Evolutionary conservation across 1,140 invertebrate genomes (phyloP), one percentile per base, ranked within the genome.

Genomic region (Goniozus legneri): DNA sequence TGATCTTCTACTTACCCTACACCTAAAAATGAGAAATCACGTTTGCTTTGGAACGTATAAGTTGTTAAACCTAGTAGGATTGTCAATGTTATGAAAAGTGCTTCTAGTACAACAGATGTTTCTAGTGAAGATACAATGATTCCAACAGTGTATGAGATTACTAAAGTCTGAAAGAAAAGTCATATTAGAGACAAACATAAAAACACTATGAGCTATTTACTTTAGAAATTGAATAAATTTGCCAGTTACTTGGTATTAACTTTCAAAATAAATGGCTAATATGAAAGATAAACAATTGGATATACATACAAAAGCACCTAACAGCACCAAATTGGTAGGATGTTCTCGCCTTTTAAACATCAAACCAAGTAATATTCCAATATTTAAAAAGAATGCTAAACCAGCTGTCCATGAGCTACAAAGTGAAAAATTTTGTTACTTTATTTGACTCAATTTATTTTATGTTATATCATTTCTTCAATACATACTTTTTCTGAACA

Each of bases 41-140:
- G 78, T 69, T 90, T 91, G 16, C 84, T 86, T 76, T 92, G 89
- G 44, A 92, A 82, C 1, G 89, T 91, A 67, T 84, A 92, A 3
- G 82, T 61, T 0, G 88, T 91, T 31, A 92, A 76, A 1, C 82
- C 81, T 44, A 80, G 71, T 10, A 89, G 82, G 8, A 91, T 83
- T 2, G 81, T 77, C 32, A 88, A 73, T 0, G 89, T 92, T 48
- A 92, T 76, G 1, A 82, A 64, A 10, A 91, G 76, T 2, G 89
- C 90, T 75, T 91, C 81, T 8, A 91, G 65, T 0, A 91, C 88
- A 21, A 86, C 76, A n/a, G 71, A 61, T 16, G 83, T 79, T 46
- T 88, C 82, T 70, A 82, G 91, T 66, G 84, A 4, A 7, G 87
- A 86, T 3, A 90, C 84, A 18, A 89, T 68, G 14, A 88, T 83